Base-by-base conservation (phyloP, 1,140 invertebrate species). In the Cecropterus lyciades region DNA sequence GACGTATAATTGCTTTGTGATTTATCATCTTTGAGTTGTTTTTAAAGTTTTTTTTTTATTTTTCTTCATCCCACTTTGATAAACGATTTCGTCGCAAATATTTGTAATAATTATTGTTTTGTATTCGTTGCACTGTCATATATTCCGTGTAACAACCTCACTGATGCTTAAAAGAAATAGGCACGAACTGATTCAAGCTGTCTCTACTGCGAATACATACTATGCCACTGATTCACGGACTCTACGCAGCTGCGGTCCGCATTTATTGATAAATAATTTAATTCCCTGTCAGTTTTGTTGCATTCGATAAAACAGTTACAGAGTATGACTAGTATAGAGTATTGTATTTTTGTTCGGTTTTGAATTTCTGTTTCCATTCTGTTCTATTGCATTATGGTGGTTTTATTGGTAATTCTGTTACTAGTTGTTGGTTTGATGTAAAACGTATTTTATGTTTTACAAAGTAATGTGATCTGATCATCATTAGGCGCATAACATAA, bases 241-340 rank as follows among this genome's bases (percentile, higher is more conserved):
- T 33, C n/a, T 46, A 46, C 24, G 42, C 55, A 57, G 55, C 55
- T 57, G 55, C 17, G 55, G 55, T 15, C 13, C 42, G 43, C 17
- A 24, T 57, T 57, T 59, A 59, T 59, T 59, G 55, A 59, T 59
- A 59, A 59, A 46, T 59, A 59, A 59, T 59, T 59, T 59, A 59
- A 59, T 59, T 59, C 16, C 17, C 17, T 43, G 55, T 59, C 55
- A 59, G 42, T 59, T 59, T 59, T 46, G 20, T 27, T 46, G 40
- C 17, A 20, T 59, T 16, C 55, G 55, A 59, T 59, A 59, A 53
- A 53, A 59, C 55, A 59, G 55, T 59, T 59, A 43, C 55, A 51
- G 20, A 42, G 27, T 27, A 59, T 45, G 42, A 59, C 40, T 45
- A 40, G 43, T 59, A 59, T 51, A 27, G 11, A 27, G 48, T 51